Evolutionary conservation across 1,140 invertebrate species (phyloP), one percentile per base, ranked within the genome.

Genomic region (Macrobrachium rosenbergii): DNA sequence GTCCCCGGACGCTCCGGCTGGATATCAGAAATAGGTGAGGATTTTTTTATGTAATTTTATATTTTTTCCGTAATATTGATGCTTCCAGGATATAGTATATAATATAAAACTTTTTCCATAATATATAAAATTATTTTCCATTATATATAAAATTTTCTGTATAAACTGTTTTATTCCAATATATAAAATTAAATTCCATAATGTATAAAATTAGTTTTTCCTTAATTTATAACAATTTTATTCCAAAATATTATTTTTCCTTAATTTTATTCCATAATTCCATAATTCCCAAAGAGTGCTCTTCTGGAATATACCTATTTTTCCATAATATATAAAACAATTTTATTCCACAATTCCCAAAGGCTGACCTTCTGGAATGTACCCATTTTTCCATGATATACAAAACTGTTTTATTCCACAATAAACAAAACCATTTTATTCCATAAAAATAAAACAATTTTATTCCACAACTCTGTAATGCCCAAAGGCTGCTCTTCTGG

Each of bases 1-100:
- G 94, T 91, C 95, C 95, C 19, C 92, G 94, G 87, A 93, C 94
- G 17, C 94, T 97, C 89, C 94, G 93, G n/a, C 92, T 97, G 11
- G 93, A 96, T 92, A 95, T 95, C 2, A 93, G 93, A 89, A 91
- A 91, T 88, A 91, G 92, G 92, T 94, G 77, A 69, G 72, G 12
- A 37, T 28, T 23, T 77, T 17, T 73, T 1, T 16, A 11, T 43
- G n/a, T 43, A 2, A 37, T 52, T n/a, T 7, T 21, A 3, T 21
- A n/a, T n/a, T n/a, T n/a, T n/a, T n/a, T n/a, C n/a, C n/a, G n/a
- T n/a, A n/a, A n/a, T n/a, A n/a, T n/a, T n/a, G n/a, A n/a, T n/a
- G n/a, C n/a, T n/a, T n/a, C n/a, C n/a, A n/a, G n/a, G n/a, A n/a
- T n/a, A n/a, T n/a, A n/a, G n/a, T n/a, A n/a, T n/a, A n/a, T n/a